A percentile compares a stretch with the other conserved stretches of the same genome.
phyloP scores from a whole-genome alignment of 2,797 vertebrate species.

The Sparus aurata region DNA sequence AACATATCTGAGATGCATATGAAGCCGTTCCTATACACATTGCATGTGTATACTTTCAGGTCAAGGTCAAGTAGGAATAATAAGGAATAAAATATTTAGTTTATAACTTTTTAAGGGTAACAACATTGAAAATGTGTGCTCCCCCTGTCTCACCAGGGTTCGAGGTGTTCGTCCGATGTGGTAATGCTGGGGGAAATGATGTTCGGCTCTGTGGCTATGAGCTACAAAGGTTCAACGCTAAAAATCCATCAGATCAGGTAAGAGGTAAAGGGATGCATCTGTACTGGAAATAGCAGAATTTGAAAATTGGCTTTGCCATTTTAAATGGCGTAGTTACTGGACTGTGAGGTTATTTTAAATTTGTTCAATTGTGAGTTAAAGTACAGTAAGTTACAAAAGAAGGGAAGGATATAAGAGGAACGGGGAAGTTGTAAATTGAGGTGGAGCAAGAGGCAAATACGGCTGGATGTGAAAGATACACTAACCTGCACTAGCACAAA shows the following conservation, averaged over 20 bases:
- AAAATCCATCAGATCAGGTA: conserved; percentile 99
- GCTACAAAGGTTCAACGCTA: conserved; percentile 98
- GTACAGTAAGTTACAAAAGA: not conserved
- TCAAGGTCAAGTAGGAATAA: not conserved
- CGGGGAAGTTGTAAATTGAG: not conserved
- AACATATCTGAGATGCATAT: not conserved
- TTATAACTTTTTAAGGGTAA: not conserved
- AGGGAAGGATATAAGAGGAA: not conserved
- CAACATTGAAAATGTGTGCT: not conserved
- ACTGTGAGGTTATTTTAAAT: not conserved
- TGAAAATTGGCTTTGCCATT: not conserved
- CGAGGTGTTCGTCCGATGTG: conserved; percentile 94
- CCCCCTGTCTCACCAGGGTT: conserved; percentile 80
- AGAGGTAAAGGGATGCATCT: conserved; percentile 35
- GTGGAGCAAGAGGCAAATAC: not conserved
- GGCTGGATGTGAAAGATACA: not conserved
- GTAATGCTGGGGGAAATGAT: conserved; percentile 99
- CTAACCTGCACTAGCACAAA: not conserved
- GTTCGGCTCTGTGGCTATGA: conserved; percentile 99
- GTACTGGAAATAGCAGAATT: not conserved
- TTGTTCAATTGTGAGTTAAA: not conserved
- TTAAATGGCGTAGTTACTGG: not conserved
- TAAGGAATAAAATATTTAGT: not conserved
- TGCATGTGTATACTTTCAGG: not conserved
- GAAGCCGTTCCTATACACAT: not conserved